Evolutionary conservation across 2,888 invertebrate genomes (phyloP).

Genomic region (Heteropelma amictum): DNA sequence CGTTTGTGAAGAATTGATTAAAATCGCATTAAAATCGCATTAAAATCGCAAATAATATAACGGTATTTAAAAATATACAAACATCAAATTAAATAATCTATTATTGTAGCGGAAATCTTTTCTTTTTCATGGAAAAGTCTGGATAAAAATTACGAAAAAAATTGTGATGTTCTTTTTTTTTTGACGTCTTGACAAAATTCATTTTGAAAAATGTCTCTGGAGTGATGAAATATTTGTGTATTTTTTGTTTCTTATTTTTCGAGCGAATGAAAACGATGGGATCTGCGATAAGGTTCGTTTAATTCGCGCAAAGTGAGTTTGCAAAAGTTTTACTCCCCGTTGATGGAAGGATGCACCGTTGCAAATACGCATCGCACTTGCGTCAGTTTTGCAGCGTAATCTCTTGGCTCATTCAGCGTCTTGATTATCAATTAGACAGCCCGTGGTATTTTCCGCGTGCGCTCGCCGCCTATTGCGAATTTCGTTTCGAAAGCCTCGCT

Average conservation of each 20-base stretch:
- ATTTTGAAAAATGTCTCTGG: no score
- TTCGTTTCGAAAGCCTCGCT: slow-evolving; percentile 32
- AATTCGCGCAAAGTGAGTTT: slow-evolving; percentile 15
- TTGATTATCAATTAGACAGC: slow-evolving; percentile 46
- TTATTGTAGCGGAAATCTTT: no score
- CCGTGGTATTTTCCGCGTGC: neutral
- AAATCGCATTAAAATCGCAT: no score
- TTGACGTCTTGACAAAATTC: no score
- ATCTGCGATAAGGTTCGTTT: neutral
- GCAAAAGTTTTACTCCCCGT: slow-evolving; percentile 1
- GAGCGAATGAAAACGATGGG: neutral
- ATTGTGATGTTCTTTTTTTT: no score
- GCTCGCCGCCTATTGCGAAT: slow-evolving; percentile 26
- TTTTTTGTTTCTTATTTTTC: neutral
- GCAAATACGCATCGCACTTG: slow-evolving; percentile 4
- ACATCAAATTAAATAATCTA: no score
- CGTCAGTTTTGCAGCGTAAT: slow-evolving; percentile 25
- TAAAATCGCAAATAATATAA: no score
- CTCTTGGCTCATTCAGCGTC: slow-evolving; percentile 31
- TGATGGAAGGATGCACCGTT: neutral
- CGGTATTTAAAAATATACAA: no score
- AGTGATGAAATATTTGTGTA: no score
- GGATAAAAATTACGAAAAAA: no score
- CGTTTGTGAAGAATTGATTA: neutral
- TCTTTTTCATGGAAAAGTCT: no score